Evolutionary conservation across 2,113 vertebrate genomes (phyloP).

Genomic region (Thomomys bottae): DNA sequence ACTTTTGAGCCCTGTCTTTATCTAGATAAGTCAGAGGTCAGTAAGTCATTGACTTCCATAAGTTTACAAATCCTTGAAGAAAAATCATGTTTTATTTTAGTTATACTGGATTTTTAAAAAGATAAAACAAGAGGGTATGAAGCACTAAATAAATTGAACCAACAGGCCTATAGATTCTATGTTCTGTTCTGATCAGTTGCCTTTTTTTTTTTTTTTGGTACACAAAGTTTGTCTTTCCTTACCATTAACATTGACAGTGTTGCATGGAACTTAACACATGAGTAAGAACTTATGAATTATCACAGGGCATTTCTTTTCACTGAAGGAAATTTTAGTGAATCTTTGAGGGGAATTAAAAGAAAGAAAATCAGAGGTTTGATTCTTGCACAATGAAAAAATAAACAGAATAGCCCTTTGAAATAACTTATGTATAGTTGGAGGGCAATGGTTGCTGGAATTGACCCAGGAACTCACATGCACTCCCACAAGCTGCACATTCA

Average conservation of each 20-base stretch:
- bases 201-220: background rate
- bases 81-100: background rate
- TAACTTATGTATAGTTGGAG: too few relatives aligned
- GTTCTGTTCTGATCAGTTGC: background rate
- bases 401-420: too few relatives aligned
- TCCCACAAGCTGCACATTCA: too few relatives aligned
- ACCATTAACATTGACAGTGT: background rate
- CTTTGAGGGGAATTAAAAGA: conserved; percentile 31
- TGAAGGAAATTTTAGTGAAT: background rate
- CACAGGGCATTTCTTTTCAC: background rate
- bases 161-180: background rate
- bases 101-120: background rate
- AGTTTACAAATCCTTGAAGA: background rate
- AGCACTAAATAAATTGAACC: background rate
- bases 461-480: background rate
- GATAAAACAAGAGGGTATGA: background rate
- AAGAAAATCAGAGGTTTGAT: background rate
- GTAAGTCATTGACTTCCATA: background rate
- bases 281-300: conserved; percentile 3
- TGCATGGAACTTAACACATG: background rate
- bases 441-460: background rate
- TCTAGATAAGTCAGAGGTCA: background rate
- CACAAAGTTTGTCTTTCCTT: background rate
- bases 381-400: background rate
- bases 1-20: background rate